A percentile compares a stretch with the other conserved stretches of the same genome.
These are phyloP conservation scores for Epinephelus lanceolatus DNA, from an alignment of 2,113 vertebrate species.

Conservation along the genomic window DNA sequence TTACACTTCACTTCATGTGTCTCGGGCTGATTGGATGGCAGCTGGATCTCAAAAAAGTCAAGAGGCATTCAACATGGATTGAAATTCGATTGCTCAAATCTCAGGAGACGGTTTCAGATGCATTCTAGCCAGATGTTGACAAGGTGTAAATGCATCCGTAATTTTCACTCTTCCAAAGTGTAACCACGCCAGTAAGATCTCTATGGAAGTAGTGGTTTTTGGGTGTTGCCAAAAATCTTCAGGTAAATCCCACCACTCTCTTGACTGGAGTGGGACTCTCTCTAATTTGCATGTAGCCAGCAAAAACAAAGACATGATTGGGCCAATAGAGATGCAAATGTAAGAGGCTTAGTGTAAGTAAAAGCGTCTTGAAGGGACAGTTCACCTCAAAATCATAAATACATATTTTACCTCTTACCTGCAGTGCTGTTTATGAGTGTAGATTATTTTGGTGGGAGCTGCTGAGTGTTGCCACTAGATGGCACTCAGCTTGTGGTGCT, in stretches of 20 bases:
- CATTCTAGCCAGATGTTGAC: neutral
- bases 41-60: neutral
- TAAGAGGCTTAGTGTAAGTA: neutral
- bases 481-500: no score
- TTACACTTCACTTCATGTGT: constrained; percentile 26
- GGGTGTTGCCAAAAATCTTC: neutral
- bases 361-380: neutral
- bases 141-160: neutral
- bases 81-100: neutral
- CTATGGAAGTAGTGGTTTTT: neutral
- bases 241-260: no score
- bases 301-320: neutral
- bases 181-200: neutral
- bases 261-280: neutral
- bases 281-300: neutral
- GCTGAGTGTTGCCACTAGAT: no score
- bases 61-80: neutral
- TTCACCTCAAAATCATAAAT: neutral
- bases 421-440: no score
- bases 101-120: neutral
- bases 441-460: no score
- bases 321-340: neutral
- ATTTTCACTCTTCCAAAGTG: neutral
- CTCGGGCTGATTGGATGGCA: neutral
- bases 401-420: no score